These are phyloP conservation scores for Sternotherus odoratus DNA, from an alignment of 2,797 vertebrate genomes.

Conservation along the genomic window DNA sequence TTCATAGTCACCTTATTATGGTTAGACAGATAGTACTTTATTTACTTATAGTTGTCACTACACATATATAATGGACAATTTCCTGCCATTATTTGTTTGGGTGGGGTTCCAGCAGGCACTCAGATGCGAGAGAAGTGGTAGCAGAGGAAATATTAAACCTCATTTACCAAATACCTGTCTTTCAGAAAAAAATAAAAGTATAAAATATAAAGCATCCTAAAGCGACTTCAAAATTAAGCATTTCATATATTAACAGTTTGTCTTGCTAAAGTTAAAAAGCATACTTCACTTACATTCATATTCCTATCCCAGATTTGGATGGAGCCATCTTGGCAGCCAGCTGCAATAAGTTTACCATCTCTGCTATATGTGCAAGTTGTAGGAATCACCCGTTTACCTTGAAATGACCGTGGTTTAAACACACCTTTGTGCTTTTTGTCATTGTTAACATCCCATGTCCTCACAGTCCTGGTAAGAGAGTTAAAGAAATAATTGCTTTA, in stretches of 20 bases:
- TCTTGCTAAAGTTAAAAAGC: background rate
- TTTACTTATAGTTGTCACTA: too few species aligned
- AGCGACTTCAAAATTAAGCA: background rate
- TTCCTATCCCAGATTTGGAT: constrained; percentile 99
- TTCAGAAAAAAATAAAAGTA: background rate
- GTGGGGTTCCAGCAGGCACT: background rate
- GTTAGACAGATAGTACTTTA: background rate
- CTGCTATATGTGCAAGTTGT: constrained; percentile 95
- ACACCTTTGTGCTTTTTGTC: constrained; percentile 94
- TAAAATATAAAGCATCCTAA: background rate
- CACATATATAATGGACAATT: background rate
- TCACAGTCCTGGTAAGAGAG: constrained; percentile 87
- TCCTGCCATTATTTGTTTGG: background rate
- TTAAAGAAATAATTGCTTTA: constrained; percentile 43
- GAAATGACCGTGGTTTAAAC: constrained; percentile 93
- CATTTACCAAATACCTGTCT: fast-evolving
- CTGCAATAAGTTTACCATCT: constrained; percentile 94
- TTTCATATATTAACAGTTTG: fast-evolving
- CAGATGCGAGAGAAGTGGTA: background rate
- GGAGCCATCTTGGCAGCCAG: constrained; percentile 95
- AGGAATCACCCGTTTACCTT: constrained; percentile 94
- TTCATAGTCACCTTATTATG: background rate
- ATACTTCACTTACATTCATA: constrained; percentile 89
- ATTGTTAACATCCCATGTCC: constrained; percentile 93
- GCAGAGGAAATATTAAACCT: background rate